Base-by-base conservation (phyloP, 2,888 invertebrate species). In the Eupithecia insigniata region DNA sequence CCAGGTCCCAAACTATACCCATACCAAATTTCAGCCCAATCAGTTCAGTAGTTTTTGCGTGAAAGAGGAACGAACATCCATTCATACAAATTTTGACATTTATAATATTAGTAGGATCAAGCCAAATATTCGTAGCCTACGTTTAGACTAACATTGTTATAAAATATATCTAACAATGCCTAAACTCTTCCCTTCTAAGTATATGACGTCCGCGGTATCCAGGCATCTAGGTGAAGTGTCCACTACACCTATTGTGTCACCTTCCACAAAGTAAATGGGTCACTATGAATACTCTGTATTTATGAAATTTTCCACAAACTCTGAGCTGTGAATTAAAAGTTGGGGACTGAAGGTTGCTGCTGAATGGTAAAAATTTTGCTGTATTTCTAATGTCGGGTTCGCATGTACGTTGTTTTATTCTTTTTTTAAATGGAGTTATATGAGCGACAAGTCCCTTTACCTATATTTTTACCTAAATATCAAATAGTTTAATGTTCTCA, bases 141-240 rank as follows among this genome's bases (percentile, higher is more conserved):
- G n/a, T n/a, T 12, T 22, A 51, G 26, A 22, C 22, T 4, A 22
- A 55, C 26, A 22, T 26, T 51, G 22, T 51, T 7, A n/a, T 43
- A 43, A 22, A 51, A 51, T 51, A 51, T 55, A 22, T 26, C 12
- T 14, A 60, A 66, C 66, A 46, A 28, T 32, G 46, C 30, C 43
- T 51, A 67, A 55, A 58, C 58, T 55, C 16, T 46, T 67, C 60
- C 26, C 26, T n/a, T 12, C 34, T 55, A 7, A 18, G 30, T 60
- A 18, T 60, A 64, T 36, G 26, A 22, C 14, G 10, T 6, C 22
- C 71, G 81, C 78, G 71, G 78, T 83, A 81, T 83, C 84, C 77
- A 74, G 77, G 78, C 68, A 88, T 85, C 82, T 88, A 78, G 90
- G 90, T 90, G 87, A 87, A 90, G 90, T 82, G 86, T 72, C 77